A percentile compares a stretch with the other conserved stretches of the same genome.
Conservation (phyloP, 2,888 invertebrate species). For the Abrostola tripartita region DNA sequence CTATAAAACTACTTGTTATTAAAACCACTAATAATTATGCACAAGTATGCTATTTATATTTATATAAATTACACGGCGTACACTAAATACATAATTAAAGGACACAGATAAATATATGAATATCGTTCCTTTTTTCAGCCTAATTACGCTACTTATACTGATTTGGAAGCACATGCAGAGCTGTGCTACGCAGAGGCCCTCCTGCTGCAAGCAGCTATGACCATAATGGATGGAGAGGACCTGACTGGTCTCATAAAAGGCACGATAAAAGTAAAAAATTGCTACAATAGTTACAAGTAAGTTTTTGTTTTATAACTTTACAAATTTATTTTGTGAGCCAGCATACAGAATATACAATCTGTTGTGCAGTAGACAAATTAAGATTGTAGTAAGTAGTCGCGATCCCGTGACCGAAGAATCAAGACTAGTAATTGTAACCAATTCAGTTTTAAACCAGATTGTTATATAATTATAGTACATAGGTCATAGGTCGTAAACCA, state of each 20-base stretch:
- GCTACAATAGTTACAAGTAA: conserved; percentile 97
- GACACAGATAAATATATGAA: neutral
- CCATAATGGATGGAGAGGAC: conserved; percentile 98
- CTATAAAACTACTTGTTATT: no score
- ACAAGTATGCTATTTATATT: no score
- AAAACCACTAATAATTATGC: no score
- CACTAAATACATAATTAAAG: neutral
- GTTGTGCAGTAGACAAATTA: no score
- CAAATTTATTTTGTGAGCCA: neutral
- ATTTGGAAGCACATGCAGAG: conserved; percentile 97
- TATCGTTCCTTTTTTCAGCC: conserved; percentile 78
- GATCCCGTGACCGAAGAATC: no score
- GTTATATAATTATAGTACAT: no score
- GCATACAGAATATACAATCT: no score
- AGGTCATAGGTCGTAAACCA: no score
- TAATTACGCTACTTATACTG: conserved; percentile 93
- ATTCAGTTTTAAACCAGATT: no score
- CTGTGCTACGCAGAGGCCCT: conserved; percentile 97
- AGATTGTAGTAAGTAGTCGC: no score
- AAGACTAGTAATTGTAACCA: no score
- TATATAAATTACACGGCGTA: neutral
- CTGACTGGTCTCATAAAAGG: conserved; percentile 97
- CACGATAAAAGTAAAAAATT: conserved; percentile 96
- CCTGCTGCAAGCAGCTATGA: conserved; percentile 95
- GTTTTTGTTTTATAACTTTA: conserved; percentile 47